phyloP scores from a whole-genome alignment of 2,797 vertebrate species.

The Argya squamiceps region DNA sequence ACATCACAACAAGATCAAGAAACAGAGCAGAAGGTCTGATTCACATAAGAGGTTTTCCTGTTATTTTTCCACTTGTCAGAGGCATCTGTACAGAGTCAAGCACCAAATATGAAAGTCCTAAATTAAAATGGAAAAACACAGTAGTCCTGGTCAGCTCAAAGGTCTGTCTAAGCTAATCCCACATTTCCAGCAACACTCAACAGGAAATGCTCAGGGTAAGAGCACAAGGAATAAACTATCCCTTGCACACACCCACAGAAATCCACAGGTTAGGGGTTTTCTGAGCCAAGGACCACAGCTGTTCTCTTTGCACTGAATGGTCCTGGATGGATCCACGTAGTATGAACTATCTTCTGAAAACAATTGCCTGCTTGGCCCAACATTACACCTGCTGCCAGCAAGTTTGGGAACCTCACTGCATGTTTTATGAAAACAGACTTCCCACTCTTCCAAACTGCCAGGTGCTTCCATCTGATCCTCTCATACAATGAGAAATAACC shows the following conservation, averaged over 20 bases:
- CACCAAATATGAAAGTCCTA: neutral
- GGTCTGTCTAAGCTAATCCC: neutral
- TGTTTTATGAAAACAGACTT: neutral
- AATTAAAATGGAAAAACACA: neutral
- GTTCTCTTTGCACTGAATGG: neutral
- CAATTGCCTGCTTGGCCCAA: neutral
- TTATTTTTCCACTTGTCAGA: slow-evolving; percentile 3
- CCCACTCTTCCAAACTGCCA: neutral
- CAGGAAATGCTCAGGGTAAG: neutral
- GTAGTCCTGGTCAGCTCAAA: neutral
- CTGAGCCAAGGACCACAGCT: neutral
- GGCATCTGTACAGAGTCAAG: neutral
- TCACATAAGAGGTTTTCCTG: neutral
- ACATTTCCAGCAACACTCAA: neutral
- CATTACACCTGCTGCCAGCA: neutral
- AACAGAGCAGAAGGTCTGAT: neutral
- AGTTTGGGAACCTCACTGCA: neutral
- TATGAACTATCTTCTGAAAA: neutral
- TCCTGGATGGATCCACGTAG: neutral
- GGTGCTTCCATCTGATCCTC: neutral
- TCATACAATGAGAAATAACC: neutral
- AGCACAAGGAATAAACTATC: neutral
- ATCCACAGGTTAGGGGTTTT: neutral
- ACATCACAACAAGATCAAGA: neutral
- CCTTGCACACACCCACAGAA: neutral